A percentile compares a stretch with the other conserved stretches of the same genome.
Conservation (phyloP, 2,888 invertebrate genomes). For the Polyploca ridens region DNA sequence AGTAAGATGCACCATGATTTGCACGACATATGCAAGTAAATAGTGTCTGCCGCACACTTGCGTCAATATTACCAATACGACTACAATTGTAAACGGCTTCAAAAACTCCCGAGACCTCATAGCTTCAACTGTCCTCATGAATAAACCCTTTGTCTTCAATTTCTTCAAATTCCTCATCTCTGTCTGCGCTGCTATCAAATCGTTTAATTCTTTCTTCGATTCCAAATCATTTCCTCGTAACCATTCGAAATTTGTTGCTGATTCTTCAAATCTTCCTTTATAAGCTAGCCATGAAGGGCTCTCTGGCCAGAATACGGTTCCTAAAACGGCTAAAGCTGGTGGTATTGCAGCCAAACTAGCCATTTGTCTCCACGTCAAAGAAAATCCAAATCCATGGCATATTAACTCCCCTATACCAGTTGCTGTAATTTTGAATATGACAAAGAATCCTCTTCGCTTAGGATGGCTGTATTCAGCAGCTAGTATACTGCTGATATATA, state of each 20-base stretch:
- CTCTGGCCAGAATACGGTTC: slow-evolving; percentile 30
- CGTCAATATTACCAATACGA: slow-evolving; percentile 22
- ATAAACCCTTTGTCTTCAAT: background rate
- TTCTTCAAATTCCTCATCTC: slow-evolving; percentile 16
- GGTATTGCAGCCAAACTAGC: slow-evolving; percentile 26
- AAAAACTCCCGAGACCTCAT: slow-evolving; percentile 22
- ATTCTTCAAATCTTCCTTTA: slow-evolving; percentile 31
- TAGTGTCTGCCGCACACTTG: slow-evolving; percentile 30
- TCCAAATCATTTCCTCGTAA: slow-evolving; percentile 26
- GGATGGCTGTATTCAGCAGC: slow-evolving; percentile 34
- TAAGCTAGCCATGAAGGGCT: slow-evolving; percentile 35
- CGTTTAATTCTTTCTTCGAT: slow-evolving; percentile 24
- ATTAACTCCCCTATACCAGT: slow-evolving; percentile 28
- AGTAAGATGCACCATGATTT: slow-evolving; percentile 29
- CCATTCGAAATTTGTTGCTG: slow-evolving; percentile 27
- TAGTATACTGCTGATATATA: slow-evolving; percentile 25
- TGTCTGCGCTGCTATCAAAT: slow-evolving; percentile 29
- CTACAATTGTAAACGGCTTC: slow-evolving; percentile 24
- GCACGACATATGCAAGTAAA: slow-evolving; percentile 27
- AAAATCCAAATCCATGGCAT: slow-evolving; percentile 28
- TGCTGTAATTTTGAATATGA: slow-evolving; percentile 30
- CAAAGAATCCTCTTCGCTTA: slow-evolving; percentile 29
- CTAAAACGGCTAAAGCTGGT: slow-evolving; percentile 22
- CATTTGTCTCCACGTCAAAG: slow-evolving; percentile 29
- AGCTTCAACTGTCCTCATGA: background rate